These are phyloP conservation scores for Datnioides undecimradiatus DNA, from an alignment of 2,113 vertebrate species.

Conservation along the genomic window DNA sequence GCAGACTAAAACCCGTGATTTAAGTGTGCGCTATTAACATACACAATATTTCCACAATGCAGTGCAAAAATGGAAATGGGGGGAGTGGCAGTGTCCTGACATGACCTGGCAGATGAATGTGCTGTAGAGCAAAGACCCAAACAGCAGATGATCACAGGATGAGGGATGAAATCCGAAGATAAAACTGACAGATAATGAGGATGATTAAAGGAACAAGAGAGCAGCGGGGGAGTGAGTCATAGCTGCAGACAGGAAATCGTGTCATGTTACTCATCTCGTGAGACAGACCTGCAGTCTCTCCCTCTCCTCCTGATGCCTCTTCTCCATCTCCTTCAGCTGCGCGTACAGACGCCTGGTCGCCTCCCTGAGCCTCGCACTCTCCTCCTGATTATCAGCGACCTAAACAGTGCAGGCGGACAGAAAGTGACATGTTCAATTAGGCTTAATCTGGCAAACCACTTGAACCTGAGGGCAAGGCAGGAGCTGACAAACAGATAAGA, in stretches of 20 bases:
- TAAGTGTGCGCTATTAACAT: neutral
- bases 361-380: constrained; percentile 81
- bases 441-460: constrained; percentile 24
- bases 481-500: constrained; percentile 25
- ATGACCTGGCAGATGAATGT: constrained; percentile 22
- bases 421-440: constrained; percentile 48
- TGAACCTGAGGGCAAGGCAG: constrained; percentile 10
- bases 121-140: constrained; percentile 30
- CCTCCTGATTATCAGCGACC: constrained; percentile 76
- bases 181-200: constrained; percentile 40
- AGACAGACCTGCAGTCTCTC: constrained; percentile 85
- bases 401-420: constrained; percentile 36
- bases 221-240: constrained; percentile 55
- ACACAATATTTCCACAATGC: neutral
- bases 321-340: constrained; percentile 87
- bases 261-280: constrained; percentile 38
- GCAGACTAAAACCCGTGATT: neutral
- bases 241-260: constrained; percentile 36
- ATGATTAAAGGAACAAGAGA: constrained; percentile 33
- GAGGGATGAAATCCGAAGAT: constrained; percentile 36
- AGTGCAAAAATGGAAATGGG: neutral
- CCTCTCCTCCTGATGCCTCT: constrained; percentile 85
- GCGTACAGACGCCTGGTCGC: constrained; percentile 80
- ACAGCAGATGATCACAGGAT: constrained; percentile 16
- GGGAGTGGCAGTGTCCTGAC: constrained; percentile 18